Evolutionary conservation across 1,140 invertebrate species (phyloP).

Genomic region (Euwallacea similis): DNA sequence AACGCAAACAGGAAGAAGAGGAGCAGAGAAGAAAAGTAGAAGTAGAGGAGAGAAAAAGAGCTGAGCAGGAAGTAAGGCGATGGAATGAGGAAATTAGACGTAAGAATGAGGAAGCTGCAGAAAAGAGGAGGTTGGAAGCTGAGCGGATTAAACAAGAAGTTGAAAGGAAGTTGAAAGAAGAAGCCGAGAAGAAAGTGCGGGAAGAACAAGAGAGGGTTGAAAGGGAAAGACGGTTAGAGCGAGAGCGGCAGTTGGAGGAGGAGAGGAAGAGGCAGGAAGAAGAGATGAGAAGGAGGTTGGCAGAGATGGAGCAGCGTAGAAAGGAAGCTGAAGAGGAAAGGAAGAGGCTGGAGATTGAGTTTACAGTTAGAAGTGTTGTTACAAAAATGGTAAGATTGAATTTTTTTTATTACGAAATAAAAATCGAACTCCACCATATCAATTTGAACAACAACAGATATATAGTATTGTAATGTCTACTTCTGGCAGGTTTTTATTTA

Average conservation of each 20-base stretch:
- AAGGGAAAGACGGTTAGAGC: constrained; percentile 20
- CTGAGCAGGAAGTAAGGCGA: constrained; percentile 40
- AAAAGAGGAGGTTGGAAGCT: constrained; percentile 52
- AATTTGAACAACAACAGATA: too few species aligned
- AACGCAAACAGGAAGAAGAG: constrained; percentile 40
- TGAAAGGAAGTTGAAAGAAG: constrained; percentile 48
- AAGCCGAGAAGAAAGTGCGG: constrained; percentile 32
- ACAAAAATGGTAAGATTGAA: constrained; percentile 50
- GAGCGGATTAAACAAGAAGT: constrained; percentile 52
- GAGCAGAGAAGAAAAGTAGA: constrained; percentile 49
- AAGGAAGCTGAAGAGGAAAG: constrained; percentile 34
- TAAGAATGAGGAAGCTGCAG: constrained; percentile 41
- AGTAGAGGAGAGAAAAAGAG: constrained; percentile 46
- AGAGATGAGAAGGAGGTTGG: constrained; percentile 27
- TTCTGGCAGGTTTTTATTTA: too few species aligned
- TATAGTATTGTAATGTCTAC: too few species aligned
- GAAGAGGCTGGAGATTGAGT: constrained; percentile 41
- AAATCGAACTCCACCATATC: background rate
- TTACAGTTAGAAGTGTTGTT: constrained; percentile 36
- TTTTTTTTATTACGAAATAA: background rate
- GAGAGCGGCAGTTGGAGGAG: constrained; percentile 33
- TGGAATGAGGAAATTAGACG: constrained; percentile 45
- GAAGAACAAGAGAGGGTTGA: constrained; percentile 34
- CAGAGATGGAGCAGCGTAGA: constrained; percentile 29
- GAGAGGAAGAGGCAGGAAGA: constrained; percentile 16